These are phyloP conservation scores for Misgurnus anguillicaudatus DNA, from an alignment of 2,113 vertebrate species.

Conservation along the genomic window DNA sequence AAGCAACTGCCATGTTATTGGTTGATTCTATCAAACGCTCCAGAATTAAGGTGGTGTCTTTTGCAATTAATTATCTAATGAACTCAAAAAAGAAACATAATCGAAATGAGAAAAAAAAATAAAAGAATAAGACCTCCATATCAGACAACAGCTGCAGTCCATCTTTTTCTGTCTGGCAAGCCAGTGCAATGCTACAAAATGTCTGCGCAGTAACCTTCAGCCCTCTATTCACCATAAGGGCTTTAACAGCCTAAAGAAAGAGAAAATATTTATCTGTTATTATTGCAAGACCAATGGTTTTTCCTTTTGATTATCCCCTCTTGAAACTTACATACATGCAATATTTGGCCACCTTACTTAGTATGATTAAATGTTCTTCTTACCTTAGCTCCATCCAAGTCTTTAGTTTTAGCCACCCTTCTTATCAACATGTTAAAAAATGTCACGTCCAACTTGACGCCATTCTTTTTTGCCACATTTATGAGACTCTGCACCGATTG, in stretches of 20 bases:
- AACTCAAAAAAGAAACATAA: background rate
- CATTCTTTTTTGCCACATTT: constrained; percentile 67
- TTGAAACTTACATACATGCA: background rate
- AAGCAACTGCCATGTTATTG: too few species aligned
- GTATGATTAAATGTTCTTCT: background rate
- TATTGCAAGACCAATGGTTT: background rate
- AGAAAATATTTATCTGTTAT: background rate
- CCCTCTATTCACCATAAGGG: constrained; percentile 76
- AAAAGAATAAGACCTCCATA: constrained; percentile 80
- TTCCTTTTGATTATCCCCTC: too few species aligned
- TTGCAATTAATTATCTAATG: too few species aligned
- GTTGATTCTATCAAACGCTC: too few species aligned
- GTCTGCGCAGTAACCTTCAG: constrained; percentile 80
- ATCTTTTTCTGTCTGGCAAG: constrained; percentile 75
- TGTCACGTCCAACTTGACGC: constrained; percentile 77
- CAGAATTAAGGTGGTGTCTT: too few species aligned
- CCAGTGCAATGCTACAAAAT: constrained; percentile 85
- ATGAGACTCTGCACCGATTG: constrained; percentile 76
- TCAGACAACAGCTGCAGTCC: constrained; percentile 85
- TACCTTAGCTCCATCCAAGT: constrained; percentile 86
- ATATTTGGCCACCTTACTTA: background rate
- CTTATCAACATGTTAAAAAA: constrained; percentile 90
- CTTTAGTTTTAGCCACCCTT: constrained; percentile 77
- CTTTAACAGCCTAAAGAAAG: constrained; percentile 75
- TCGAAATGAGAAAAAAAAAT: background rate